Evolutionary conservation across 2,113 vertebrate species (phyloP).

Genomic region (Strix uralensis): DNA sequence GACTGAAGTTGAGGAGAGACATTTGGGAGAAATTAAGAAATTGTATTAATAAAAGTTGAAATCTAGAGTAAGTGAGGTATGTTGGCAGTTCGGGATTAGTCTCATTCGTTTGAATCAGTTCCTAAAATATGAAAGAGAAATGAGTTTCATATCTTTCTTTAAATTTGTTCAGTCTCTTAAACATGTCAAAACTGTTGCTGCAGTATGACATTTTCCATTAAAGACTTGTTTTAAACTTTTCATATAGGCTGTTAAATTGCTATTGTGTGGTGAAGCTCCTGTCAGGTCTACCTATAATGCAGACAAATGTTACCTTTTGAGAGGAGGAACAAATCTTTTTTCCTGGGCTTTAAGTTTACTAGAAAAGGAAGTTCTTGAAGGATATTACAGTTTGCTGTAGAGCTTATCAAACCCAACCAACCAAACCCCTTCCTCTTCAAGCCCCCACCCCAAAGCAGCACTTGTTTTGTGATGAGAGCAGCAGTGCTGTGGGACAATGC

Average conservation of each 20-base stretch:
- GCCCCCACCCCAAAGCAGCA: not conserved
- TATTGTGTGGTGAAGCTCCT: not conserved
- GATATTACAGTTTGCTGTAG: not conserved
- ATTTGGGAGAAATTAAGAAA: not conserved
- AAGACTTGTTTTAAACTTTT: not conserved
- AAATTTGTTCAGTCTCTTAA: not conserved
- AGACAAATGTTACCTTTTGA: not conserved
- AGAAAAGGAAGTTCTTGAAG: not conserved
- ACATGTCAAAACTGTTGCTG: not conserved
- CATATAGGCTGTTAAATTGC: not conserved
- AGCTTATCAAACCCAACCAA: not conserved
- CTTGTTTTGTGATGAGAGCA: not conserved
- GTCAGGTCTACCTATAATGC: not conserved
- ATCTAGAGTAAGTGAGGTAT: not conserved
- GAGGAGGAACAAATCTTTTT: not conserved
- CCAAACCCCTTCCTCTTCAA: not conserved
- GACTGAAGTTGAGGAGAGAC: not conserved
- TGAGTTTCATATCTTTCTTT: not conserved
- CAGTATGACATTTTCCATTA: not conserved
- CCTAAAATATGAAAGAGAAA: not conserved
- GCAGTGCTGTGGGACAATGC: not conserved
- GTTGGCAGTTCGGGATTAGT: not conserved
- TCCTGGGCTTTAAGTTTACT: not conserved
- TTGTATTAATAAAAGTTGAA: not conserved
- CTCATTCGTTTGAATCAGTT: not conserved